Evolutionary conservation across 2,888 invertebrate species (phyloP), one percentile per base, ranked within the genome.

Genomic region (Acrobasis consociella): DNA sequence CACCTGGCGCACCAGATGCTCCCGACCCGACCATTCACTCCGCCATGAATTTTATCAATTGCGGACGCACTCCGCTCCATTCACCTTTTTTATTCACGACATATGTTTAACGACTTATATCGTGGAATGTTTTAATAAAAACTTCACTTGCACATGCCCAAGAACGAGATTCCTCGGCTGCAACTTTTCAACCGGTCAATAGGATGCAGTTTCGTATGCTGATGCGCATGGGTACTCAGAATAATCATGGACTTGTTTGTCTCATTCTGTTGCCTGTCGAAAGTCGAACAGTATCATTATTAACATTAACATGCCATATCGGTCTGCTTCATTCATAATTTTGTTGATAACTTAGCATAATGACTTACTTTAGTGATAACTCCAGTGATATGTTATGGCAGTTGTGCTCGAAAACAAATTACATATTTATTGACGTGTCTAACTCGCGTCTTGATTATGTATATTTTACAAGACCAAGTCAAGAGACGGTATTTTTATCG

Each of bases 11-110:
- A 87, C 65, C 87, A 86, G 88, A 87, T 72, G 68, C 72, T 71
- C 72, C 10, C 39, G 53, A 17, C 31, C 67, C 65, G 64, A 73
- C 82, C 88, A 91, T 90, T 91, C 86, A 87, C 75, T 70, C 71
- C 68, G 70, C 72, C 74, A 82, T 82, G 80, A 87, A 85, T 84
- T 88, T 89, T 88, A 90, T 91, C 88, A 91, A 90, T 90, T 81
- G 87, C 78, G 56, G 74, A 75, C 77, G 75, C 78, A 76, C 78
- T 77, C 74, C 75, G 75, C 74, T 76, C 69, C 85, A 88, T 90
- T 88, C 89, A 89, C 66, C 71, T 77, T 81, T 83, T 86, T 78
- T 77, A 74, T 67, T 69, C 69, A 70, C 73, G 73, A 75, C 77
- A 78, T 79, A 68, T 69, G 72, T 67, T 69, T 60, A 64, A 58